Conservation (phyloP, 37 sponge, comb jelly and placozoan genomes). For the Dysidea cf. avara region DNA sequence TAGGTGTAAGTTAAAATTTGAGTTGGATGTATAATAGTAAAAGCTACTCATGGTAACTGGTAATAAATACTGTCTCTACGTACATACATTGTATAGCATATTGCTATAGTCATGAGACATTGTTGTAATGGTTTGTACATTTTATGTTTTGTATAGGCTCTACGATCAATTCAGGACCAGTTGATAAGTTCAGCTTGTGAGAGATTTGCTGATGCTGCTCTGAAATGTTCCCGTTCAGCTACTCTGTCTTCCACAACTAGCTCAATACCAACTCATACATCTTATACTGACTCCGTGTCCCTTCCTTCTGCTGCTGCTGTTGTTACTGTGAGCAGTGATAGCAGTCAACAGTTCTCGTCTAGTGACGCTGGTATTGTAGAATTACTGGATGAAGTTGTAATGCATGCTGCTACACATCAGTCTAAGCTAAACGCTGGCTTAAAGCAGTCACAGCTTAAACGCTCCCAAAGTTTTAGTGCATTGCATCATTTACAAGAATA, state of each 20-base stretch:
- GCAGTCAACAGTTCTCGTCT: no score
- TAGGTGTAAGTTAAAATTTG: no score
- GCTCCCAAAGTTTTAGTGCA: no score
- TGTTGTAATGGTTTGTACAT: no score
- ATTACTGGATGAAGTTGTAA: no score
- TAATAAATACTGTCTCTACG: neutral
- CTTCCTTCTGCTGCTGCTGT: conserved; percentile 22
- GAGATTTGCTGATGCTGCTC: conserved; percentile 38
- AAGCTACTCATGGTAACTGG: neutral
- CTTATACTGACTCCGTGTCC: conserved; percentile 11
- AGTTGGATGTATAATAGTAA: no score
- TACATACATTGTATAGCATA: neutral
- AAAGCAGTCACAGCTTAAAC: conserved; percentile 2
- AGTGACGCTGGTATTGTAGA: no score
- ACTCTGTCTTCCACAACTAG: neutral
- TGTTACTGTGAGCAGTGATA: no score
- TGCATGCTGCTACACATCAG: no score
- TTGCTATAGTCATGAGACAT: no score
- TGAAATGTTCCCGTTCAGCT: neutral
- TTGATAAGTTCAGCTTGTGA: conserved; percentile 65
- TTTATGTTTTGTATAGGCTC: conserved; percentile 32
- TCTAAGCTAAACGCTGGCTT: no score
- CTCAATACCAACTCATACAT: neutral
- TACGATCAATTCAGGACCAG: conserved; percentile 52
- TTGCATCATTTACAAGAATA: no score